Conservation (phyloP, 2,888 invertebrate species). For the Meganola albula region DNA sequence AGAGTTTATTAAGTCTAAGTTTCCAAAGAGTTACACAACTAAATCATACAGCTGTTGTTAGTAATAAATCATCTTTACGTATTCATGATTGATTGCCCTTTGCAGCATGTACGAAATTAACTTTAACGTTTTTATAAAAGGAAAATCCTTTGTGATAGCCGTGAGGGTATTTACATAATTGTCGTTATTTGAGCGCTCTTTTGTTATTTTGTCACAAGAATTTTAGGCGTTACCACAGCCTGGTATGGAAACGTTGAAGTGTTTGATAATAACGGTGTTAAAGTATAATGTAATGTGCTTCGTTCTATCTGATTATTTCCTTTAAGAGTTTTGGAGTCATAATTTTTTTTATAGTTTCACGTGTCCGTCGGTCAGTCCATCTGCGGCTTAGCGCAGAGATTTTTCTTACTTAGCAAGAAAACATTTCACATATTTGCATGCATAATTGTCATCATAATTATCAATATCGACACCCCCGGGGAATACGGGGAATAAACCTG, state of each 20-base stretch:
- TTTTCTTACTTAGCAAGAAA: too few species aligned
- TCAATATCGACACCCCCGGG: too few species aligned
- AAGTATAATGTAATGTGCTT: conserved; percentile 19
- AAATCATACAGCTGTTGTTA: conserved; percentile 48
- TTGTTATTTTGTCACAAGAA: conserved; percentile 24
- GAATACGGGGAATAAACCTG: too few species aligned
- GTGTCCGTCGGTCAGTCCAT: background rate
- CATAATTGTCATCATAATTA: too few species aligned
- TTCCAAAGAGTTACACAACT: conserved; percentile 52
- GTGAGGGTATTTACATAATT: conserved; percentile 32
- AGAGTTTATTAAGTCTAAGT: too few species aligned
- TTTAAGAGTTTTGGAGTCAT: background rate
- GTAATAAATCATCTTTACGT: conserved; percentile 60
- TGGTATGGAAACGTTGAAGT: too few species aligned
- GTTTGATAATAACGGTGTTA: too few species aligned
- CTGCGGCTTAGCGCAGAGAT: background rate
- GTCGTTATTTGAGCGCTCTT: conserved; percentile 25
- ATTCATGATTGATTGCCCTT: conserved; percentile 58
- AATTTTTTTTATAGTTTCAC: background rate
- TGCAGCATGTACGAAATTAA: conserved; percentile 42
- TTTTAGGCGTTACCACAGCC: conserved; percentile 24
- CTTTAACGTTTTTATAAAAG: conserved; percentile 29
- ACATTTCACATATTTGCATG: too few species aligned
- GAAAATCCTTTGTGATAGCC: conserved; percentile 24
- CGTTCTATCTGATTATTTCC: background rate